These are phyloP conservation scores for Brachionus manjavacas DNA, from an alignment of 1,140 invertebrate species.

Conservation along the genomic window DNA sequence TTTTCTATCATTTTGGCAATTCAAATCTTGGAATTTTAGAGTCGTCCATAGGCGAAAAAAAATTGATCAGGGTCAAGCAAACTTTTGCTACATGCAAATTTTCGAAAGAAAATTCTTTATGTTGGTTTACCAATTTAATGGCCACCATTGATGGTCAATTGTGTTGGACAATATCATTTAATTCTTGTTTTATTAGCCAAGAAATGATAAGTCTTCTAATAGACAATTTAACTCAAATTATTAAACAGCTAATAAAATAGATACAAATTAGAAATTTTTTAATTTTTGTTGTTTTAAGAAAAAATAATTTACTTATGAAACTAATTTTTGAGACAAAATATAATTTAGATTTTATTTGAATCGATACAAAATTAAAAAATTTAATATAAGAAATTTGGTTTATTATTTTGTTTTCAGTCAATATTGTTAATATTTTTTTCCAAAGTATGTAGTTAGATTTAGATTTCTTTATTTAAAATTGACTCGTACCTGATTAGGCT, in stretches of 20 bases:
- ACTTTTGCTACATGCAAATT: neutral
- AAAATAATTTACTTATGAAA: neutral
- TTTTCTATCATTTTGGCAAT: slow-evolving; percentile 39
- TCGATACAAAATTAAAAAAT: too few species aligned
- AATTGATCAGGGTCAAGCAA: slow-evolving; percentile 16
- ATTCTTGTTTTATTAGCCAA: slow-evolving; percentile 22
- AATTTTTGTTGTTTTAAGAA: neutral
- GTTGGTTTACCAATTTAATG: slow-evolving; percentile 32
- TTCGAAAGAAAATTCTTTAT: slow-evolving; percentile 33
- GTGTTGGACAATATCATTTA: slow-evolving; percentile 32
- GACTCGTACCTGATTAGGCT: too few species aligned
- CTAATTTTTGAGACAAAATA: neutral
- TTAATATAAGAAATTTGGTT: too few species aligned
- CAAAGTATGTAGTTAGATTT: too few species aligned
- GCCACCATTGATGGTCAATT: slow-evolving; percentile 19
- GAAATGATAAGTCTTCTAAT: slow-evolving; percentile 12
- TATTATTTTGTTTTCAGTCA: too few species aligned
- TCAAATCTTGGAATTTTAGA: slow-evolving; percentile 34
- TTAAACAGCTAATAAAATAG: slow-evolving; percentile 23
- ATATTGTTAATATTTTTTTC: too few species aligned
- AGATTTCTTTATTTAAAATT: too few species aligned
- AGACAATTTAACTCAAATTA: slow-evolving; percentile 19
- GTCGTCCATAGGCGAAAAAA: neutral
- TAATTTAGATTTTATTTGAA: too few species aligned
- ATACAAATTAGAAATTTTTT: neutral